Percentiles rank a stretch among this genome's conserved stretches.
phyloP scores from a whole-genome alignment of 1,140 invertebrate genomes.

The Drosophila kikkawai region DNA sequence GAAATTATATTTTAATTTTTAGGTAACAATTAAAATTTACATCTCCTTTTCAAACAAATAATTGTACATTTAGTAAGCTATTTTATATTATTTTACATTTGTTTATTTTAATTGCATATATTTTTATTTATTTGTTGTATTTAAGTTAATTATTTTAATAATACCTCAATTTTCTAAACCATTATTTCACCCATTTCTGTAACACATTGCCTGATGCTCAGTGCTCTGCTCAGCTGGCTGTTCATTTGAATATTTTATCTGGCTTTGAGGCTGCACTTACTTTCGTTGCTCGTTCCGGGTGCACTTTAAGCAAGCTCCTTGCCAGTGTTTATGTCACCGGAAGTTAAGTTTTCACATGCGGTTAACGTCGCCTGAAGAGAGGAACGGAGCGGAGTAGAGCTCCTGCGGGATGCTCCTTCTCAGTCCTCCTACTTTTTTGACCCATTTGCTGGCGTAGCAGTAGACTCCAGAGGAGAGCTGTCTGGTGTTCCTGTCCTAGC shows the following conservation, averaged over 20 bases:
- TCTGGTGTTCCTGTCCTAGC: slow-evolving; percentile 26
- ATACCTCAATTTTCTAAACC: not conserved
- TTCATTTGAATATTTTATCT: slow-evolving; percentile 83
- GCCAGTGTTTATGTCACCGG: slow-evolving; percentile 81
- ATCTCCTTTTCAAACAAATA: no score
- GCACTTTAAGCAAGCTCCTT: slow-evolving; percentile 77
- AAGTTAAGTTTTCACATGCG: slow-evolving; percentile 83
- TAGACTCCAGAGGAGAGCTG: slow-evolving; percentile 14
- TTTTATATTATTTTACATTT: not conserved
- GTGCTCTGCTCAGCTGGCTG: slow-evolving; percentile 46
- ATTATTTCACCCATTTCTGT: not conserved
- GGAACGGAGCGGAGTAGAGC: not conserved
- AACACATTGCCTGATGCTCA: not conserved
- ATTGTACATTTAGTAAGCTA: not conserved
- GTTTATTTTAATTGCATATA: no score
- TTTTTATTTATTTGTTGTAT: not conserved
- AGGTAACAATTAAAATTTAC: no score
- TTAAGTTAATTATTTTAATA: not conserved
- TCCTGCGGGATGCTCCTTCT: slow-evolving; percentile 12
- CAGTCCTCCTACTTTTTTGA: slow-evolving; percentile 49
- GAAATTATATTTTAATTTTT: no score
- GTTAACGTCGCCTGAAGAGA: slow-evolving; percentile 71
- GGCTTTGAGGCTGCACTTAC: slow-evolving; percentile 72
- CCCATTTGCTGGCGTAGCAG: slow-evolving; percentile 59
- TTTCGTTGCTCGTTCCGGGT: slow-evolving; percentile 61